These are phyloP conservation scores for Cheilosia vernalis DNA, from an alignment of 2,888 invertebrate species.

Conservation along the genomic window DNA sequence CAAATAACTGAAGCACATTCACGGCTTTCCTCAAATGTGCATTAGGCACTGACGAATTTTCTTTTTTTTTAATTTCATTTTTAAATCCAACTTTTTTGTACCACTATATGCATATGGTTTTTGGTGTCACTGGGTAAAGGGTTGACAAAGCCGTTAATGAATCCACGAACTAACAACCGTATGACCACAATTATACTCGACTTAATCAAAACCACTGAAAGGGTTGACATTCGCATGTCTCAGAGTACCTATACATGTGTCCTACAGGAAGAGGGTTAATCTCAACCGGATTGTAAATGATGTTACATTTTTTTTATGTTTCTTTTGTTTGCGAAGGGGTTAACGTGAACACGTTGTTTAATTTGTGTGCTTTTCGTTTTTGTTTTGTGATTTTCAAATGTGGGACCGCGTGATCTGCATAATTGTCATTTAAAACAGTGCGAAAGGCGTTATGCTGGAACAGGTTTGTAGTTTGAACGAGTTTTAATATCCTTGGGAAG, in stretches of 20 bases:
- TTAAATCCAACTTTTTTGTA: background rate
- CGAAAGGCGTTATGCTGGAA: slow-evolving; percentile 31
- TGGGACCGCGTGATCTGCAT: slow-evolving; percentile 47
- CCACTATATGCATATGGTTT: slow-evolving; percentile 53
- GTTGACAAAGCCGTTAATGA: slow-evolving; percentile 67
- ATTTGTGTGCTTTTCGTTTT: background rate
- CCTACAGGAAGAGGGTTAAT: slow-evolving; percentile 54
- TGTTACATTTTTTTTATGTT: slow-evolving; percentile 46
- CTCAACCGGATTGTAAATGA: slow-evolving; percentile 54
- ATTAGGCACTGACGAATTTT: too few relatives aligned
- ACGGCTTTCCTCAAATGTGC: background rate
- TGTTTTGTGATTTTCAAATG: background rate
- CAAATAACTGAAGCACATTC: too few relatives aligned
- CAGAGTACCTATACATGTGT: slow-evolving; percentile 8
- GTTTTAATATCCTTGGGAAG: background rate
- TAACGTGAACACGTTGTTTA: slow-evolving; percentile 12
- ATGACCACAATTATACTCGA: slow-evolving; percentile 69
- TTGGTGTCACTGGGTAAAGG: slow-evolving; percentile 56
- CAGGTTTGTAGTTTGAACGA: slow-evolving; percentile 26
- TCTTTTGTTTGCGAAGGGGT: slow-evolving; percentile 58
- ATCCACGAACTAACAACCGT: slow-evolving; percentile 62
- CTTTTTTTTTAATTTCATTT: background rate
- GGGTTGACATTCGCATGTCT: slow-evolving; percentile 19
- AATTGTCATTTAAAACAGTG: slow-evolving; percentile 66
- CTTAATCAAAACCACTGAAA: slow-evolving; percentile 43